Percentiles rank a stretch among this genome's conserved stretches.
These are phyloP conservation scores for Conus betulinus DNA, from an alignment of 1,140 invertebrate species.

Conservation along the genomic window DNA sequence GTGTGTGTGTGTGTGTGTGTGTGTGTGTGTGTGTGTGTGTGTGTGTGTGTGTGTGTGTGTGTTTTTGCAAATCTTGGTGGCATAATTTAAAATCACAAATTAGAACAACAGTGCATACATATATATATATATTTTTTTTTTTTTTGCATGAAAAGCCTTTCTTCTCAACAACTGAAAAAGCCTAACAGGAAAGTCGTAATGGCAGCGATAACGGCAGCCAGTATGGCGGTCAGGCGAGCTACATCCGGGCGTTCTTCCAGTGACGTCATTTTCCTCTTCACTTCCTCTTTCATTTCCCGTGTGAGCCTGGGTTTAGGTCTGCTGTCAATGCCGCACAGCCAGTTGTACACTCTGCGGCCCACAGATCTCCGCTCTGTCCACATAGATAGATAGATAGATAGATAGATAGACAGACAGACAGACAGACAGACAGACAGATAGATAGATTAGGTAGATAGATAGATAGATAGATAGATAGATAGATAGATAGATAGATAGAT, in stretches of 20 bases:
- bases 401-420: too few species aligned
- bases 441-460: too few species aligned
- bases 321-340: constrained; percentile 62
- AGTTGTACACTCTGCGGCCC: constrained; percentile 46
- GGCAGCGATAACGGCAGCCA: constrained; percentile 45
- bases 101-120: neutral
- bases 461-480: too few species aligned
- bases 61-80: too few species aligned
- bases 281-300: constrained; percentile 44
- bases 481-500: too few species aligned
- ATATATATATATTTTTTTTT: too few species aligned
- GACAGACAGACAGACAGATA: too few species aligned
- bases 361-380: constrained; percentile 29
- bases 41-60: too few species aligned
- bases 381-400: too few species aligned
- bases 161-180: constrained; percentile 47
- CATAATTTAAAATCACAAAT: neutral
- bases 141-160: neutral
- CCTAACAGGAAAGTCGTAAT: constrained; percentile 60
- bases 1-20: too few species aligned
- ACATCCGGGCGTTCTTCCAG: constrained; percentile 49
- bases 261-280: constrained; percentile 60
- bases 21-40: too few species aligned
- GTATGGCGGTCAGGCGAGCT: constrained; percentile 47
- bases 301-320: constrained; percentile 52